A percentile compares a stretch with the other conserved stretches of the same genome.
phyloP scores from a whole-genome alignment of 1,140 invertebrate species.

The Hycleus cichorii region DNA sequence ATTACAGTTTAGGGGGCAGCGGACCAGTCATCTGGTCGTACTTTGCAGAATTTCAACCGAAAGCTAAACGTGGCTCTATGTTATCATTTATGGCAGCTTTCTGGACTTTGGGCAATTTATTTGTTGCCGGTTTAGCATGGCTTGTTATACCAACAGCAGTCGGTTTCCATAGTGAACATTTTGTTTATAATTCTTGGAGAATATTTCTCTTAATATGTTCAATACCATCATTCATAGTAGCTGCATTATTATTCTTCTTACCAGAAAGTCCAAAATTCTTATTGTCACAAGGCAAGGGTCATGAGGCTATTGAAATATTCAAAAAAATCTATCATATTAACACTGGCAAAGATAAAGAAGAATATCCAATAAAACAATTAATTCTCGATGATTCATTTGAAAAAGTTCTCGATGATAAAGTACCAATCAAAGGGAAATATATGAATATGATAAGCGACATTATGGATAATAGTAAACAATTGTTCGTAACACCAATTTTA shows the following conservation, averaged over 20 bases:
- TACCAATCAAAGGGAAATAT: constrained; percentile 53
- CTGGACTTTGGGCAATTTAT: constrained; percentile 84
- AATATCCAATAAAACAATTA: constrained; percentile 70
- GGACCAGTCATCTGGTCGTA: constrained; percentile 94
- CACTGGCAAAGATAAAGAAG: constrained; percentile 61
- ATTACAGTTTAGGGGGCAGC: constrained; percentile 78
- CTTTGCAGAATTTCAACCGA: constrained; percentile 90
- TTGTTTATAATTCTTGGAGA: constrained; percentile 85
- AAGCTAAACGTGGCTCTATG: constrained; percentile 81
- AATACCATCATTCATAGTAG: constrained; percentile 77
- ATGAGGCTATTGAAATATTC: constrained; percentile 73
- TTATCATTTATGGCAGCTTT: constrained; percentile 88
- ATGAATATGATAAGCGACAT: constrained; percentile 66
- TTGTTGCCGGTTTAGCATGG: constrained; percentile 83
- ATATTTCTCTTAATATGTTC: constrained; percentile 83
- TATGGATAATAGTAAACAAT: constrained; percentile 67
- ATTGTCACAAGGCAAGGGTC: constrained; percentile 64
- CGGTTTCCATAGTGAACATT: constrained; percentile 52
- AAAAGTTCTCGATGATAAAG: constrained; percentile 19
- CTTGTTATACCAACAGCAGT: constrained; percentile 72
- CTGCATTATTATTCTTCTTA: constrained; percentile 69
- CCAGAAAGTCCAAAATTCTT: constrained; percentile 92
- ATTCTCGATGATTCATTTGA: constrained; percentile 56
- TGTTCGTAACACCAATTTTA: constrained; percentile 70
- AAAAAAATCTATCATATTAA: constrained; percentile 71